Base-by-base conservation (phyloP, 1,140 invertebrate species). In the Solenopsis invicta region DNA sequence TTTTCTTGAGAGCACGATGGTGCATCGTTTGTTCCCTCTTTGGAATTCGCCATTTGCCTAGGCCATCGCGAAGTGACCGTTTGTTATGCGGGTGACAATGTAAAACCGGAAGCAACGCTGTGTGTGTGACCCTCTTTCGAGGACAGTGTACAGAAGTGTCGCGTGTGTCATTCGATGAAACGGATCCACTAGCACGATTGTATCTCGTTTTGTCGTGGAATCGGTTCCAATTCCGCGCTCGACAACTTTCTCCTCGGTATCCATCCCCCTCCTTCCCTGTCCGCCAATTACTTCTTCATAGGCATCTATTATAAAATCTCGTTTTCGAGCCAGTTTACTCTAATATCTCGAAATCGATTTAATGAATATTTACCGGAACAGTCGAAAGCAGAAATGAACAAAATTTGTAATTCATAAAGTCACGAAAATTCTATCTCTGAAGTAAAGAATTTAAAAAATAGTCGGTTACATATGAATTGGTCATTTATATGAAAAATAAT, bases 31-130 rank as follows among this genome's bases (percentile, higher is more conserved):
- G n/a, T 5, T 59, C 9, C 29, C 67, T 61, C 24, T 34, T 41
- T 8, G n/a, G 18, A 24, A 0, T 59, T 74, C 4, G 13, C 52
- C 2, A 21, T 37, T 48, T 59, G 41, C 52, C 41, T 48, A 75
- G 21, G 54, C 18, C 66, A 13, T 34, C 50, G 45, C 62, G 18
- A 59, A 13, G 24, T 56, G 29, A 16, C 8, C 77, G 45, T 71
- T 88, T 80, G 71, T 88, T 86, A 88, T 88, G 87, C 84, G 48
- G 29, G 66, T 76, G 74, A 86, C 78, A 56, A 67, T 56, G 72
- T 34, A 59, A 54, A 88, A 88, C 87, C 87, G 87, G 87, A 88
- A 88, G 66, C 52, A 71, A 86, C 24, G 62, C 71, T 88, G 66
- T 29, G 29, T 29, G 29, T 29, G 29, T 86, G 85, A 88, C 87